Base-by-base conservation (phyloP, 2,797 vertebrate species). In the Heliangelus exortis region DNA sequence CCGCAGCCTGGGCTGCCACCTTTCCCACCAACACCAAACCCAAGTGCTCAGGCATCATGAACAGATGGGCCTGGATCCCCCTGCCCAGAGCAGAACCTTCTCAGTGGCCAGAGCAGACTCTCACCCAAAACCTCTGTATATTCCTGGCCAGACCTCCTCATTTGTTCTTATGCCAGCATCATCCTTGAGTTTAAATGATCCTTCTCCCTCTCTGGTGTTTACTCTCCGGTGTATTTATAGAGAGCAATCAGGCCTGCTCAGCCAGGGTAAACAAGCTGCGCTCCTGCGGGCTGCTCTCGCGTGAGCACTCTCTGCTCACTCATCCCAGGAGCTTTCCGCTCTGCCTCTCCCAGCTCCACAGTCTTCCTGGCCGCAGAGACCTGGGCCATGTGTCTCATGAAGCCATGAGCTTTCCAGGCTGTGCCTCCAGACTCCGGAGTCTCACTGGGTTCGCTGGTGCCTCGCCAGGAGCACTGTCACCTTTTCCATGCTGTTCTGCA, bases 241-340 rank as follows among this genome's bases (percentile, higher is more conserved):
- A 96, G 95, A 96, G 95, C 96, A 96, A 96, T 96, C 96, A 96
- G 95, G 87, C 92, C 95, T 96, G 94, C 92, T 96, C 91, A 96
- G 95, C 94, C 96, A 94, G 94, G 93, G 96, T 96, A 96, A 96
- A 96, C 96, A 96, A 94, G 91, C 96, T 65, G 66, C 1, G 43
- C 95, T 95, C 89, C 91, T 93, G 92, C 68, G 22, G 89, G 92
- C 92, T 95, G 93, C 87, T 95, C 95, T 95, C 51, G 41, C 87
- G 3, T 95, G 62, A 95, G 83, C 5, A 1, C 71, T 80, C 83
- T 65, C 89, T 61, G 82, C 76, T 90, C 9, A 1, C 55, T 88
- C 7, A 10, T 95, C 92, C 93, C 94, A 84, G 66, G 94, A 96
- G 96, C 86, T 91, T 93, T 88, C 26, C 66, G n/a, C 59, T 72